These are phyloP conservation scores for Saxidomus purpurata DNA, from an alignment of 1,140 invertebrate species.

Conservation along the genomic window DNA sequence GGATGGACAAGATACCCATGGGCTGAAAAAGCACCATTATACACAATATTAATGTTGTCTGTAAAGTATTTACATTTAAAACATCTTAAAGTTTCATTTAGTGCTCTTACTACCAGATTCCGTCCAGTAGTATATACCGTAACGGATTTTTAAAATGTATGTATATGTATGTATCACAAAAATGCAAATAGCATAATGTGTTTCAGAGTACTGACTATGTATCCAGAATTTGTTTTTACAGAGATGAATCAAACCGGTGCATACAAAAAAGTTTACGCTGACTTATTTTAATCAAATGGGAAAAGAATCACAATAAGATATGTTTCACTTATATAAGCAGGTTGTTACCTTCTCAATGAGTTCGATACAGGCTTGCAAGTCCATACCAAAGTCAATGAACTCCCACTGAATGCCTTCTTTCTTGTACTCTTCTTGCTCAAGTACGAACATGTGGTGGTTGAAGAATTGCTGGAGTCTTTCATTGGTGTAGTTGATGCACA, in stretches of 20 bases:
- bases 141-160: too few relatives aligned
- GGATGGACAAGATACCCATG: constrained; percentile 99
- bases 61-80: background rate
- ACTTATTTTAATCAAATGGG: too few relatives aligned
- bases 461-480: constrained; percentile 99
- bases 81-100: background rate
- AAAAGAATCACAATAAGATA: too few relatives aligned
- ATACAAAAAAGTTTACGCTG: too few relatives aligned
- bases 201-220: too few relatives aligned
- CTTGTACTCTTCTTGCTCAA: constrained; percentile 99
- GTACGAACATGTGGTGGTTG: constrained; percentile 99
- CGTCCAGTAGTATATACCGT: background rate
- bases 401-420: constrained; percentile 99
- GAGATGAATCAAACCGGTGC: too few relatives aligned
- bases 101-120: background rate
- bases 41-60: too few relatives aligned
- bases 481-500: constrained; percentile 99
- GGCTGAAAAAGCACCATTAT: constrained; percentile 89
- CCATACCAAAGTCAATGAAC: constrained; percentile 99
- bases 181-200: too few relatives aligned
- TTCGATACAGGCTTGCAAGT: constrained; percentile 98
- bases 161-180: too few relatives aligned
- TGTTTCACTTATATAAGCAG: too few relatives aligned
- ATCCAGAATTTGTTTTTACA: too few relatives aligned
- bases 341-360: constrained; percentile 99